phyloP scores from a whole-genome alignment of 2,888 invertebrate genomes.

The Latrodectus elegans region DNA sequence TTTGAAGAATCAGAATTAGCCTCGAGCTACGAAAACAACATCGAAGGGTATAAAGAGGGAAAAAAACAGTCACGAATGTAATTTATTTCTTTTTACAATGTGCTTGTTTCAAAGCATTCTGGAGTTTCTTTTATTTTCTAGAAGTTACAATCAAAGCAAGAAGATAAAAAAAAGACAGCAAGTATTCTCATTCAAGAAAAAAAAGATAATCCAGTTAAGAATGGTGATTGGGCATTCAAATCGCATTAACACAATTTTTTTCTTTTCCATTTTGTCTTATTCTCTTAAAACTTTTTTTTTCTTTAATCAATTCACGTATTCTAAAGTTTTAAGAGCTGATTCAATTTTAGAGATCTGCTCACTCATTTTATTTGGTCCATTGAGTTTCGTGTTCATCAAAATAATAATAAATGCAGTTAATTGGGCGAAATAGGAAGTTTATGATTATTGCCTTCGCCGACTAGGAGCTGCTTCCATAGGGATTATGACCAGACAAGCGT shows the following conservation, averaged over 20 bases:
- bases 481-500: not conserved
- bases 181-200: not conserved
- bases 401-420: constrained; percentile 2
- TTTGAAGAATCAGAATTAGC: not conserved
- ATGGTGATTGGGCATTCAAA: constrained; percentile 18
- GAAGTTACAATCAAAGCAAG: not conserved
- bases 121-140: not conserved
- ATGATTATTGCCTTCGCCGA: not conserved
- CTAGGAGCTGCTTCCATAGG: not conserved
- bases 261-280: not conserved
- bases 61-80: not conserved
- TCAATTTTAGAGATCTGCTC: not conserved
- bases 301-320: not conserved
- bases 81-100: not conserved
- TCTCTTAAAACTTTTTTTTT: not conserved
- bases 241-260: constrained; percentile 6
- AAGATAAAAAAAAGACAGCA: not conserved
- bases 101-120: not conserved
- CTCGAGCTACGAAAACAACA: not conserved
- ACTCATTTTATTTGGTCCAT: not conserved
- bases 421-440: not conserved
- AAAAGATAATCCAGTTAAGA: constrained; percentile 15
- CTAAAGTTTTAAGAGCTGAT: not conserved
- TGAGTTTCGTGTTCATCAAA: not conserved
- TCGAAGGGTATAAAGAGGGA: not conserved